These are phyloP conservation scores for Gracilinanus agilis DNA, from an alignment of 2,113 vertebrate genomes.

Conservation along the genomic window DNA sequence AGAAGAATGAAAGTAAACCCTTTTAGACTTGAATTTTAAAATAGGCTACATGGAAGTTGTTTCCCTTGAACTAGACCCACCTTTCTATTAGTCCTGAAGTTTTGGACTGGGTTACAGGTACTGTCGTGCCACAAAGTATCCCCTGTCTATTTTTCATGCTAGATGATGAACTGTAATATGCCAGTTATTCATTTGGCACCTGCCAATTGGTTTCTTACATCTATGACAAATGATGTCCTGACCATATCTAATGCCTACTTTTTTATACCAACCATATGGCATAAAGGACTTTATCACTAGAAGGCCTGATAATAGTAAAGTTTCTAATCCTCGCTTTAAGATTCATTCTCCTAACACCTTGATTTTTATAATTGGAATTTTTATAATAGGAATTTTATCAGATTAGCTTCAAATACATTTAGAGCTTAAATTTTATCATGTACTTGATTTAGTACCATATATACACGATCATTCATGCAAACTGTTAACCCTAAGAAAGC, in stretches of 20 bases:
- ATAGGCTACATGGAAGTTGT: slow-evolving; percentile 4
- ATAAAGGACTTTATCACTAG: neutral
- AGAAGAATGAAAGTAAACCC: slow-evolving; percentile 12
- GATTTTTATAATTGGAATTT: slow-evolving; percentile 17
- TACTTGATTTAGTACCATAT: neutral
- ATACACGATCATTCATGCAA: accelerated
- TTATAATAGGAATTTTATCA: slow-evolving; percentile 8
- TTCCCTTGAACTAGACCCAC: slow-evolving; percentile 18
- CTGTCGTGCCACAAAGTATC: neutral
- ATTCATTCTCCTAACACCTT: neutral
- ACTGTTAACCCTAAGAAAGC: neutral
- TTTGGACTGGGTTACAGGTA: neutral
- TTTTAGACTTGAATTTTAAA: slow-evolving; percentile 24
- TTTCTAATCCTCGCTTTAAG: slow-evolving; percentile 26
- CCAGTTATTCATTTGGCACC: neutral
- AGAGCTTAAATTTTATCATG: neutral
- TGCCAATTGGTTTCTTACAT: slow-evolving; percentile 14
- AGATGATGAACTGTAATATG: neutral
- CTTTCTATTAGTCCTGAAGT: neutral
- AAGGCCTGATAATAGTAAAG: slow-evolving; percentile 7
- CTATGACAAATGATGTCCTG: neutral
- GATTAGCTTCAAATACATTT: neutral
- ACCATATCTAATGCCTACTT: neutral
- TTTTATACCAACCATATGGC: neutral
- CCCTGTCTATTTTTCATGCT: neutral